Evolutionary conservation across 2,888 invertebrate species (phyloP).

Genomic region (Teleiodes luculella): DNA sequence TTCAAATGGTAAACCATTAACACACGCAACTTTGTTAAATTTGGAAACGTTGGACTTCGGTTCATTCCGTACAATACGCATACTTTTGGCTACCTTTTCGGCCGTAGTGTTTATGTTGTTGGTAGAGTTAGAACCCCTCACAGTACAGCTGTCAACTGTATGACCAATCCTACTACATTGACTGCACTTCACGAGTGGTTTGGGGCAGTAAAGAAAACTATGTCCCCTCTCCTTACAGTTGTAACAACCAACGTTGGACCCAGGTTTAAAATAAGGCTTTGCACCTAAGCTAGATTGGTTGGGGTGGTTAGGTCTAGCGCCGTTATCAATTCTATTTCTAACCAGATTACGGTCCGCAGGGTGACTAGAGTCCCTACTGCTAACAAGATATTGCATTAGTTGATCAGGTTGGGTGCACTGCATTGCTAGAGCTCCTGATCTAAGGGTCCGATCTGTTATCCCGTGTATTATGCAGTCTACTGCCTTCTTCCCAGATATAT

Average conservation of each 20-base stretch:
- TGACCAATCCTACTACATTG: constrained; percentile 6
- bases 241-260: constrained; percentile 7
- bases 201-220: constrained; percentile 18
- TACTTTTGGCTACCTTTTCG: neutral
- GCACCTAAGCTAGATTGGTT: neutral
- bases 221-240: constrained; percentile 22
- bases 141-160: too few species aligned
- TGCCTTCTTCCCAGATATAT: neutral
- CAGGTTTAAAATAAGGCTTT: neutral
- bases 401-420: constrained; percentile 21
- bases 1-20: constrained; percentile 1
- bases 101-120: neutral
- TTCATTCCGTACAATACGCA: too few species aligned
- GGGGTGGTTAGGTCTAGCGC: too few species aligned
- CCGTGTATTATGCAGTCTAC: neutral
- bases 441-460: too few species aligned
- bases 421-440: neutral
- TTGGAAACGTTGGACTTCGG: too few species aligned
- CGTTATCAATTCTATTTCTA: neutral
- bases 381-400: constrained; percentile 16
- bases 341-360: neutral
- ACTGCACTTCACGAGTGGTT: constrained; percentile 16
- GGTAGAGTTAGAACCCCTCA: too few species aligned
- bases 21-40: neutral
- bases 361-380: constrained; percentile 12